phyloP scores from a whole-genome alignment of 2,888 invertebrate genomes.

The Mechanitis messenoides region DNA sequence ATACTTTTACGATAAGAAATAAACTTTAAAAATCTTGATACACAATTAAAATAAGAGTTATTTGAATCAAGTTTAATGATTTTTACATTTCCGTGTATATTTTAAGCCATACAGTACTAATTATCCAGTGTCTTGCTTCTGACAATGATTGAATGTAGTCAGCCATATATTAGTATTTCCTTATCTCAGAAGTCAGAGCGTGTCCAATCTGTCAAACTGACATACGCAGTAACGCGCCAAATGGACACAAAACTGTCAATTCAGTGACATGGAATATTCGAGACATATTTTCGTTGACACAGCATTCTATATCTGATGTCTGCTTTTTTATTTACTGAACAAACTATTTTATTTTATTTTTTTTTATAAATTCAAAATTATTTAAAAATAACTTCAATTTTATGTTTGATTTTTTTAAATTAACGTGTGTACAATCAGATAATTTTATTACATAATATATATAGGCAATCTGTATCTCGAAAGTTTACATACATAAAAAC shows the following conservation, averaged over 20 bases:
- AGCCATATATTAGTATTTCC: constrained; percentile 26
- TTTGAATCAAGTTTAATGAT: background rate
- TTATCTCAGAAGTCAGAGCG: constrained; percentile 30
- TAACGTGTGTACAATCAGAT: no score
- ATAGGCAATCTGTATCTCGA: no score
- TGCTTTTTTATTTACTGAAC: no score
- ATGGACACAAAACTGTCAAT: constrained; percentile 25
- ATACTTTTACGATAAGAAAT: constrained; percentile 30
- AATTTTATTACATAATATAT: no score
- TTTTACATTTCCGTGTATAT: background rate
- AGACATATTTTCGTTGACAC: no score
- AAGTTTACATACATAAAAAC: no score
- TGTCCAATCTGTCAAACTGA: constrained; percentile 31
- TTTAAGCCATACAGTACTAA: constrained; percentile 1
- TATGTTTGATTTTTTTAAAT: no score
- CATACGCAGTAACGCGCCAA: constrained; percentile 27
- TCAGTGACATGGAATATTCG: constrained; percentile 19
- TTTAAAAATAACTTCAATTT: no score
- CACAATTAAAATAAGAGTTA: constrained; percentile 1
- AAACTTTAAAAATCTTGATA: constrained; percentile 14
- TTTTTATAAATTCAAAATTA: no score
- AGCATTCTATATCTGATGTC: no score
- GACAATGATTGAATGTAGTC: constrained; percentile 21
- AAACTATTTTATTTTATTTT: no score
- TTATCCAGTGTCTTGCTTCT: constrained; percentile 6